These are phyloP conservation scores for Plagodis dolabraria DNA, from an alignment of 2,888 invertebrate species.

Conservation along the genomic window DNA sequence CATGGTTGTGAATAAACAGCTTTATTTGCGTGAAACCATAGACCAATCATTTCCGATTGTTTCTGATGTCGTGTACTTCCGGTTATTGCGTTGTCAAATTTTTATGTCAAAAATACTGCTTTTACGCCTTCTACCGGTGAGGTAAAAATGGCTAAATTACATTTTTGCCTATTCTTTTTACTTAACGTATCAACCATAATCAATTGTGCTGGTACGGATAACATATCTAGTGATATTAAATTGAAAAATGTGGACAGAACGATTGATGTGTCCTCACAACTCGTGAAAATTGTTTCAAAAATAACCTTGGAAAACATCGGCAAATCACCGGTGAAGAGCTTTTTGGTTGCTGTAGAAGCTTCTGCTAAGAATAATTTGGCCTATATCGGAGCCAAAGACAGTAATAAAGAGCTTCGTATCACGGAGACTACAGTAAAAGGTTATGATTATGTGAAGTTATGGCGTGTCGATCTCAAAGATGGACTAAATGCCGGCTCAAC, in stretches of 20 bases:
- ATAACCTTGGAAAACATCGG: slow-evolving; percentile 94
- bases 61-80: slow-evolving; percentile 78
- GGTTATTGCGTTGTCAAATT: slow-evolving; percentile 65
- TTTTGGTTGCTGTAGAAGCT: slow-evolving; percentile 89
- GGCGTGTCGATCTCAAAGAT: slow-evolving; percentile 86
- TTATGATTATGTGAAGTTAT: slow-evolving; percentile 79
- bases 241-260: slow-evolving; percentile 93
- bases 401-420: slow-evolving; percentile 82
- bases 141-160: slow-evolving; percentile 61
- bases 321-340: slow-evolving; percentile 88
- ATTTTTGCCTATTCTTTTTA: slow-evolving; percentile 64
- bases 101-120: slow-evolving; percentile 20
- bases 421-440: slow-evolving; percentile 81
- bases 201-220: slow-evolving; percentile 66
- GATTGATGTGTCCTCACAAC: slow-evolving; percentile 94
- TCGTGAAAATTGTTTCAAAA: slow-evolving; percentile 92
- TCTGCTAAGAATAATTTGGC: slow-evolving; percentile 87
- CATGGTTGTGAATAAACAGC: slow-evolving; percentile 3
- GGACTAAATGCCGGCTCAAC: slow-evolving; percentile 85
- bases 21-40: slow-evolving; percentile 16
- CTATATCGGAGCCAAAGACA: slow-evolving; percentile 89
- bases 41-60: slow-evolving; percentile 44
- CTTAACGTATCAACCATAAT: slow-evolving; percentile 59
- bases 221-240: slow-evolving; percentile 84
- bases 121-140: neutral